Evolutionary conservation across 2,888 invertebrate species (phyloP).

Genomic region (Lordiphosa fenestrarum): DNA sequence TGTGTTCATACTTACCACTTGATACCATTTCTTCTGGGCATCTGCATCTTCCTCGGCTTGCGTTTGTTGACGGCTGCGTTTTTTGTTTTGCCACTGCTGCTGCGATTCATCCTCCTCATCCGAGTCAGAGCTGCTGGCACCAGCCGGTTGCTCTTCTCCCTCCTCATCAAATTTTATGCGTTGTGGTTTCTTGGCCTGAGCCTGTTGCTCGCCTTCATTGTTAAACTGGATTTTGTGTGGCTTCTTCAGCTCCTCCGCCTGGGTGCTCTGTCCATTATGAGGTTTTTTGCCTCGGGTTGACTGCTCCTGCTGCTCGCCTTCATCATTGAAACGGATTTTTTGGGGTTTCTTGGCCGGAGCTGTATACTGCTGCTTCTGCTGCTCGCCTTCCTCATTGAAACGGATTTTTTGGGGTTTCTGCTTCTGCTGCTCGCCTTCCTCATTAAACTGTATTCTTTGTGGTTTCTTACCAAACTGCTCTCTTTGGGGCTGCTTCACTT

Average conservation of each 20-base stretch:
- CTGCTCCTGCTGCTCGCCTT: constrained; percentile 1
- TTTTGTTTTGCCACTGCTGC: constrained; percentile 21
- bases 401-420: constrained; percentile 12
- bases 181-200: constrained; percentile 33
- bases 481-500: constrained; percentile 2
- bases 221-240: constrained; percentile 18
- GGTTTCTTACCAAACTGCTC: neutral
- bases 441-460: constrained; percentile 10
- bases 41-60: constrained; percentile 58
- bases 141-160: constrained; percentile 22
- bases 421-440: constrained; percentile 1
- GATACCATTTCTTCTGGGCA: constrained; percentile 76
- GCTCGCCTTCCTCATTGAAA: constrained; percentile 3
- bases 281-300: neutral
- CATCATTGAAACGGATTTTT: constrained; percentile 7
- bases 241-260: constrained; percentile 14
- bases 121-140: constrained; percentile 26
- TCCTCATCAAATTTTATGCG: constrained; percentile 63
- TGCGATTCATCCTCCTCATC: constrained; percentile 22
- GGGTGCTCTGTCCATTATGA: neutral
- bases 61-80: constrained; percentile 42
- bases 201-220: constrained; percentile 13
- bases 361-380: too few relatives aligned
- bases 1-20: constrained; percentile 68
- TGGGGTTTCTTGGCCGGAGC: constrained; percentile 7